Percentiles rank a stretch among this genome's conserved stretches.
phyloP scores from a whole-genome alignment of 2,797 vertebrate genomes.

The Cygnus olor region DNA sequence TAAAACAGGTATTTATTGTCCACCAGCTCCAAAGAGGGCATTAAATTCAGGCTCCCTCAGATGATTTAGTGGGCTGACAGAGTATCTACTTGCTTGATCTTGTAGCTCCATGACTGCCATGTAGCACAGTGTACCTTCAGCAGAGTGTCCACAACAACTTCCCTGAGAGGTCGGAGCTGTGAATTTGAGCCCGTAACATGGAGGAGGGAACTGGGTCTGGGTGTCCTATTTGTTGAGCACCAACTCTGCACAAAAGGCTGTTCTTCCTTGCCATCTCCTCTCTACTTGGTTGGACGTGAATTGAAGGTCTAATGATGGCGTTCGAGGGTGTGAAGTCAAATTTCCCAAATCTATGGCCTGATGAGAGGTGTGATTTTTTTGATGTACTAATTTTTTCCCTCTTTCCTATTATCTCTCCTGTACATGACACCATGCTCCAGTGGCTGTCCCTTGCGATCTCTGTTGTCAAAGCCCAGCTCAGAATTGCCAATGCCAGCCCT shows the following conservation, averaged over 20 bases:
- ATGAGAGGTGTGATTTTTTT: not conserved
- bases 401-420: not conserved
- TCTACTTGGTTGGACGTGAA: not conserved
- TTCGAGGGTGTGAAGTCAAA: not conserved
- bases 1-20: not conserved
- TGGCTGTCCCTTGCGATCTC: not conserved
- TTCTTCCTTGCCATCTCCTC: not conserved
- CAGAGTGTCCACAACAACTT: not conserved
- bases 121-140: not conserved
- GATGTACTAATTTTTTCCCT: not conserved
- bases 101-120: not conserved
- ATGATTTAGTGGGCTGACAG: not conserved
- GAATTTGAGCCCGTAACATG: not conserved
- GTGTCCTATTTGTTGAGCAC: not conserved
- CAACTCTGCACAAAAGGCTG: not conserved
- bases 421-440: accelerated
- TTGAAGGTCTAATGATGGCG: not conserved
- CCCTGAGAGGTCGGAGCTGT: not conserved
- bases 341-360: not conserved
- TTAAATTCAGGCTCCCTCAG: not conserved
- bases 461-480: not conserved
- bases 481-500: not conserved
- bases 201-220: not conserved
- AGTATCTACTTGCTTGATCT: not conserved
- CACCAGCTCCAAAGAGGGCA: not conserved